Percentiles rank a stretch among this genome's conserved stretches.
Evolutionary conservation across 2,888 invertebrate species (phyloP).

Genomic region (Brenthis daphne): DNA sequence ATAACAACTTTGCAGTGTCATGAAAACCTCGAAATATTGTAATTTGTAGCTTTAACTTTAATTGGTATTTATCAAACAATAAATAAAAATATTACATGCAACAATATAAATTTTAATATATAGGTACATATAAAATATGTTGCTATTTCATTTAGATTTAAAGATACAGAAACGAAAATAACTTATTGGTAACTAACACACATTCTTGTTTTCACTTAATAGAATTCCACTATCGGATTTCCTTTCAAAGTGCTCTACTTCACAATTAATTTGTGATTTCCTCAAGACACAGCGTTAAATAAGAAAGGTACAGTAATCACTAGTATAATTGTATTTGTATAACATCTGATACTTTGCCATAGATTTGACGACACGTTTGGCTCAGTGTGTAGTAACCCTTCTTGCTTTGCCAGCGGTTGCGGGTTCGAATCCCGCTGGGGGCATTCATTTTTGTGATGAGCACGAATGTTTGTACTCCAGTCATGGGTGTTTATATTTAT

Average conservation of each 20-base stretch:
- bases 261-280: neutral
- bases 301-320: neutral
- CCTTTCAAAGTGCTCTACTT: neutral
- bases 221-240: constrained; percentile 6
- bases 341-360: neutral
- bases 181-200: neutral
- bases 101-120: neutral
- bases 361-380: neutral
- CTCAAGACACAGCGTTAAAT: neutral
- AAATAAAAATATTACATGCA: neutral
- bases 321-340: neutral
- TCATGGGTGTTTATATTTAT: no score
- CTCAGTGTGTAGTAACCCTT: no score
- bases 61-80: neutral
- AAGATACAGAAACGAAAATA: no score
- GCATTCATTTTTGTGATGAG: no score
- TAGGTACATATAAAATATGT: neutral
- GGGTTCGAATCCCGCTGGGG: no score
- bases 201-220: constrained; percentile 10
- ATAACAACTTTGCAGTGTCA: neutral
- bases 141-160: neutral
- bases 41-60: no score
- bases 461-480: no score
- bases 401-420: no score
- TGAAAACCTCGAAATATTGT: neutral